Conservation (phyloP, 2,888 invertebrate genomes). For the Hedychridium roseum region DNA sequence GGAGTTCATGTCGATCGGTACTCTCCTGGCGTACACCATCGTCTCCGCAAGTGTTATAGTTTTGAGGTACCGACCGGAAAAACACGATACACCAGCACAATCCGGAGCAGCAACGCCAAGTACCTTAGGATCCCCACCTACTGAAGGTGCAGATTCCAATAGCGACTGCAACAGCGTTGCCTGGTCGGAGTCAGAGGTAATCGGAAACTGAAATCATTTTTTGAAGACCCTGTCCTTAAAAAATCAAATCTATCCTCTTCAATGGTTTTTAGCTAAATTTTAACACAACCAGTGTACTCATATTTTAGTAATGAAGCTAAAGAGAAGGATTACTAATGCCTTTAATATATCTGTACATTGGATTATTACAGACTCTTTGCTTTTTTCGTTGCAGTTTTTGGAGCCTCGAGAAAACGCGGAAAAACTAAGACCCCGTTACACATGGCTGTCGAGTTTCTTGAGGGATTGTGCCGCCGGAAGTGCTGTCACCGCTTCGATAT, state of each 20-base stretch:
- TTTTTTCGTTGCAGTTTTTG: conserved; percentile 50
- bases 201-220: no score
- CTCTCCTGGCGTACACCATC: conserved; percentile 87
- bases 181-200: conserved; percentile 50
- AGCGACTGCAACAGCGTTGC: conserved; percentile 52
- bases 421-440: conserved; percentile 75
- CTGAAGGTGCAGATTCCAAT: conserved; percentile 52
- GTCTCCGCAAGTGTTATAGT: conserved; percentile 91
- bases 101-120: conserved; percentile 40
- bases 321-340: no score
- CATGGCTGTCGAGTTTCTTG: conserved; percentile 77
- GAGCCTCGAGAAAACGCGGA: conserved; percentile 68
- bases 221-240: neutral
- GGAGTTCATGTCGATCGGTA: conserved; percentile 94
- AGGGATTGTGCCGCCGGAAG: conserved; percentile 81
- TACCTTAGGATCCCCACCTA: conserved; percentile 48
- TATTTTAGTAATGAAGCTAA: no score
- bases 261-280: no score
- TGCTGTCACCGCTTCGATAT: conserved; percentile 73
- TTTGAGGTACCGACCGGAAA: conserved; percentile 77
- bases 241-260: no score
- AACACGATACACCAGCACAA: conserved; percentile 34
- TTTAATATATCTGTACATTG: no score
- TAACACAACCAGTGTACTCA: no score
- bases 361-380: no score